Evolutionary conservation across 2,797 vertebrate genomes (phyloP), one percentile per base, ranked within the genome.

Genomic region (Chelon auratus): DNA sequence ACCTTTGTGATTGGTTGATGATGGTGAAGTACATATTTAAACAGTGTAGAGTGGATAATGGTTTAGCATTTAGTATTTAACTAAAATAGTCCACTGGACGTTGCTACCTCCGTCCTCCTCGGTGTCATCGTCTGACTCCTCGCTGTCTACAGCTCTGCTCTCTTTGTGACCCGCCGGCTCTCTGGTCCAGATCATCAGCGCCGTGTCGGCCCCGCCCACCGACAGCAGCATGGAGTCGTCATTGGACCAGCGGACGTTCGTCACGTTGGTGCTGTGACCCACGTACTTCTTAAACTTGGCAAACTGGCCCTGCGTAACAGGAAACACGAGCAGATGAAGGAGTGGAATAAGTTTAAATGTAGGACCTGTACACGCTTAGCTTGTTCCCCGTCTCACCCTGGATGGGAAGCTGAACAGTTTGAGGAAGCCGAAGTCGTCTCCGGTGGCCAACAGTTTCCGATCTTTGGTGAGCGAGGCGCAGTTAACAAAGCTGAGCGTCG

Each of bases 111-210:
- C 98, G 12, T 99, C 98, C 77, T 99, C 97, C 62, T 99, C 98
- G 0, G 93, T 91, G 20, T 99, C 97, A 0, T 96, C 96, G 51
- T 99, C 97, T 0, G 97, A 99, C 78, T 99, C 98, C 73, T 99
- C 97, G 1, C 97, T 99, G 88, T 99, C 98, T 78, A 96, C 95
- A 1, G 96, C 93, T 87, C 96, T 97, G 88, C 92, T 97, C 90
- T 98, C 97, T 48, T 96, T 95, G 75, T 95, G 96, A 26, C 96
- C 96, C 47, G 93, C 86, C 9, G 95, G 93, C 81, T 99, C 97
- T 87, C 96, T 89, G 40, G 85, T 95, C 97, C 97, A 99, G 93
- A 98, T 96, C 97, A 99, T 98, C 82, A 99, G 87, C 7, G 98
- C 97, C 0, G 97, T 97, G 87, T 99, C 98, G 0, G 96, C 96